These are phyloP conservation scores for Andrena flavipes DNA, from an alignment of 2,888 invertebrate species.

Conservation along the genomic window DNA sequence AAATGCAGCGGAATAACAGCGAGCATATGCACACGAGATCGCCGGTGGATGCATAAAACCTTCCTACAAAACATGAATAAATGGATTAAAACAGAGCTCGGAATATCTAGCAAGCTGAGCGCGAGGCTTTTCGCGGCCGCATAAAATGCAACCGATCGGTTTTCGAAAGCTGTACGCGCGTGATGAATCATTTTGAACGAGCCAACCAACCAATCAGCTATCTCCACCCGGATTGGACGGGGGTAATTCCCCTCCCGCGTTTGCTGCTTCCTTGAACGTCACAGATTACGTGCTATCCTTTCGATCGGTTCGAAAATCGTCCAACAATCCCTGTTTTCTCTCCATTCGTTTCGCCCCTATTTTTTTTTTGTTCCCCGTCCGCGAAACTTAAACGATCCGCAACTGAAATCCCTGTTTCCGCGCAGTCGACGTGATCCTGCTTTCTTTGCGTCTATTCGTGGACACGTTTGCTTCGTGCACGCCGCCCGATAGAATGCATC, in stretches of 20 bases:
- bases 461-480: not conserved
- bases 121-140: not conserved
- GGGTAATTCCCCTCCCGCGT: constrained; percentile 24
- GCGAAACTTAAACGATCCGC: constrained; percentile 28
- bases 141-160: constrained; percentile 2
- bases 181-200: constrained; percentile 23
- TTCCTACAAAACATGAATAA: constrained; percentile 4
- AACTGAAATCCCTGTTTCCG: constrained; percentile 12
- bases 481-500: constrained; percentile 21
- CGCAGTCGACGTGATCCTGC: not conserved
- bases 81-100: constrained; percentile 5
- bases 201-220: constrained; percentile 20
- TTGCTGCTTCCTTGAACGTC: constrained; percentile 12
- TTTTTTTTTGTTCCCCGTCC: constrained; percentile 20
- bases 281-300: not conserved
- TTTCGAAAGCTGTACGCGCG: not conserved
- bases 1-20: not conserved
- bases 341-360: not conserved
- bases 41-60: not conserved
- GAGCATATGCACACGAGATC: not conserved
- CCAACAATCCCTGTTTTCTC: constrained; percentile 19
- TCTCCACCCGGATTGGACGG: constrained; percentile 8
- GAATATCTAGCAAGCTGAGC: constrained; percentile 17
- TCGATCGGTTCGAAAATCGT: constrained; percentile 19
- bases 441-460: constrained; percentile 25